Evolutionary conservation across 2,113 vertebrate species (phyloP).

Genomic region (Chrysemys picta): DNA sequence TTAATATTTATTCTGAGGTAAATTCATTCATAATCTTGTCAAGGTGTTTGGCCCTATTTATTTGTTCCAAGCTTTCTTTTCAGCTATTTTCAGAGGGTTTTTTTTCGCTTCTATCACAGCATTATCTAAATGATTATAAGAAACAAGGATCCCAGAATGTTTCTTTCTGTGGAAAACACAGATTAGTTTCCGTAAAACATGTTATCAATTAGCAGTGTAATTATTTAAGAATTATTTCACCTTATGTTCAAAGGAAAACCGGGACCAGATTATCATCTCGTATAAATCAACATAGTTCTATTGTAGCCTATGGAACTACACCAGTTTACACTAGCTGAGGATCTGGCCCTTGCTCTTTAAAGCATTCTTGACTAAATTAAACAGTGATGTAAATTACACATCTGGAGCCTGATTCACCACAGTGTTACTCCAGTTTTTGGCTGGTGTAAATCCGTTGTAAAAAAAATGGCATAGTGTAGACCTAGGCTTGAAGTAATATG

Average conservation of each 20-base stretch:
- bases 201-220: not conserved
- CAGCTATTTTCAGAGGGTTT: accelerated
- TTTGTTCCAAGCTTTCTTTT: not conserved
- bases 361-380: not conserved
- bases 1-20: not conserved
- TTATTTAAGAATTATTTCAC: not conserved
- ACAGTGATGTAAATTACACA: not conserved
- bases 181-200: not conserved
- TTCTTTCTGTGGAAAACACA: too few species aligned
- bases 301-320: not conserved
- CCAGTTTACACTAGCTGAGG: not conserved
- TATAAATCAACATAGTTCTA: too few species aligned
- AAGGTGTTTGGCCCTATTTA: not conserved
- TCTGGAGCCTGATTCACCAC: not conserved
- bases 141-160: not conserved
- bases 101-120: not conserved
- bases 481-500: not conserved
- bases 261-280: not conserved
- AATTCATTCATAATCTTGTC: not conserved
- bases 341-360: not conserved
- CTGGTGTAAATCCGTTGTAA: not conserved
- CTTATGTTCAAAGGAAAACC: not conserved
- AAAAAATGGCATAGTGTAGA: accelerated
- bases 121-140: not conserved
- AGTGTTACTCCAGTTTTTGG: not conserved